Evolutionary conservation across 2,113 vertebrate genomes (phyloP).

Genomic region (Formicarius rufipectus): DNA sequence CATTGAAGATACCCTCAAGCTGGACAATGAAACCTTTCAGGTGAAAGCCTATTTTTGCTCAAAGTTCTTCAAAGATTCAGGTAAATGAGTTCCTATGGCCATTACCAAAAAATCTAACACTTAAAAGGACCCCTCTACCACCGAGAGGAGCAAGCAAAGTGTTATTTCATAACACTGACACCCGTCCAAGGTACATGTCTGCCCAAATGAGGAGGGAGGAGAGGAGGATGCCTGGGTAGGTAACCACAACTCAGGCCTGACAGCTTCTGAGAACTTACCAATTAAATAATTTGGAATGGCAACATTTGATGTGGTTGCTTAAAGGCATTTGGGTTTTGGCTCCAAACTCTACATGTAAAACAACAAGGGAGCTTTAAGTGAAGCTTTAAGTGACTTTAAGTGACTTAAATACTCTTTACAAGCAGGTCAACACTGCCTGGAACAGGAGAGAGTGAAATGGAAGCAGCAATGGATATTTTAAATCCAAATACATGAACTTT

Average conservation of each 20-base stretch:
- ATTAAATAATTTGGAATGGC: background rate
- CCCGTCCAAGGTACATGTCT: background rate
- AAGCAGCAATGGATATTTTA: background rate
- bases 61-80: background rate
- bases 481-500: background rate
- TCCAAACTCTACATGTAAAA: background rate
- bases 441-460: background rate
- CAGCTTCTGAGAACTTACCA: background rate
- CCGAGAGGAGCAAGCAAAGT: background rate
- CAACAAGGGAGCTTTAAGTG: background rate
- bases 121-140: background rate
- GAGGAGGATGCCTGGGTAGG: background rate
- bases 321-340: background rate
- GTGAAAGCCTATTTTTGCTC: background rate
- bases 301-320: conserved; percentile 19
- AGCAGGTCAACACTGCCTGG: background rate
- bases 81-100: background rate
- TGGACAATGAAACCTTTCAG: background rate
- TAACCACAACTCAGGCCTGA: background rate
- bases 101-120: background rate
- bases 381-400: background rate
- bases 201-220: background rate
- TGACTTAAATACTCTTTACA: background rate
- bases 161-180: background rate
- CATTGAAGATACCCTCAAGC: background rate